Evolutionary conservation across 2,797 vertebrate genomes (phyloP).

Genomic region (Girardinus metallicus): DNA sequence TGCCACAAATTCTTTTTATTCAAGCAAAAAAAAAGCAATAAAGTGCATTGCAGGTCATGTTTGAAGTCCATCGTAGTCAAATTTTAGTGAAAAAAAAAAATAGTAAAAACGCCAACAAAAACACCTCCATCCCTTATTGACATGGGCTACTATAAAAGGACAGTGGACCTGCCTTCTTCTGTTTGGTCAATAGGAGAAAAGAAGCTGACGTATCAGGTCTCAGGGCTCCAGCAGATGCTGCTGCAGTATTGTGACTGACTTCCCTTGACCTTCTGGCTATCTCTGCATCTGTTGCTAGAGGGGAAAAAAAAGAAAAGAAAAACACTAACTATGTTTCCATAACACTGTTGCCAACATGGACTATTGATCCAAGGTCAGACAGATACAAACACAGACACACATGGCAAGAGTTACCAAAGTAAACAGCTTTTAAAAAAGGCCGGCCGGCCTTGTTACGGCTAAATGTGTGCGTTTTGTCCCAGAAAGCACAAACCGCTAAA

Average conservation of each 20-base stretch:
- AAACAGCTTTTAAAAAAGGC: not conserved
- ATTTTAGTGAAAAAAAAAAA: not conserved
- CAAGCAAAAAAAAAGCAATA: not conserved
- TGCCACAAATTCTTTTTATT: not conserved
- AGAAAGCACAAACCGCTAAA: not conserved
- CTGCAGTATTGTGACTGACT: slow-evolving; percentile 7
- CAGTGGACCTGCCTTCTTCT: slow-evolving; percentile 4
- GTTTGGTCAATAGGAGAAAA: slow-evolving; percentile 40
- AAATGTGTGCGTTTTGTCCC: not conserved
- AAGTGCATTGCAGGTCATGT: not conserved
- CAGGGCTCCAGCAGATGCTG: slow-evolving; percentile 22
- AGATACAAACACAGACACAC: not conserved
- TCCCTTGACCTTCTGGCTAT: slow-evolving; percentile 44
- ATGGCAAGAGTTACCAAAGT: not conserved
- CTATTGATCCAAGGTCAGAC: slow-evolving; percentile 53
- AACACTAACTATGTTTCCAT: slow-evolving; percentile 55
- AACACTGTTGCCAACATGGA: slow-evolving; percentile 47
- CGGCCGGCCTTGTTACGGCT: not conserved
- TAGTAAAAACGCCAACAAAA: not conserved
- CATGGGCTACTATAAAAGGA: not conserved
- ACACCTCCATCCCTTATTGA: slow-evolving; percentile 5
- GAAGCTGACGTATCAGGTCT: slow-evolving; percentile 18
- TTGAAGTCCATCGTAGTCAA: not conserved
- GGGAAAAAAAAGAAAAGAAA: not conserved
- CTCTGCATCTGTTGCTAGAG: slow-evolving; percentile 32